phyloP scores from a whole-genome alignment of 2,797 vertebrate species.

The Catostomus latipinnis region DNA sequence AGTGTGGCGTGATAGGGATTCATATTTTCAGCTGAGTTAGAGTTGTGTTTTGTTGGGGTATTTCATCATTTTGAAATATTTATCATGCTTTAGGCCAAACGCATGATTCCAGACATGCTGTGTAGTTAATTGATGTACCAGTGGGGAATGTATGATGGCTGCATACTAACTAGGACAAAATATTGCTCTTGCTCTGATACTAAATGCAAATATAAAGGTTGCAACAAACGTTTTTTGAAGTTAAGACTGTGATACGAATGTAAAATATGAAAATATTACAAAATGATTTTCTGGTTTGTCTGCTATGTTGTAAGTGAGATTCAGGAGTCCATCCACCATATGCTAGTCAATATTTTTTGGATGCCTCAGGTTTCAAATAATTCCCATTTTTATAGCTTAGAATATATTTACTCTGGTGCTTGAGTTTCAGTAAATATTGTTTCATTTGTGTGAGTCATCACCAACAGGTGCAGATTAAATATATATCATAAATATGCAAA shows the following conservation, averaged over 20 bases:
- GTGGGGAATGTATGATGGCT: no score
- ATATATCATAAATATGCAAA: background rate
- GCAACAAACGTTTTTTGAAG: no score
- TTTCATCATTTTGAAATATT: constrained; percentile 6
- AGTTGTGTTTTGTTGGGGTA: background rate
- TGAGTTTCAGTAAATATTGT: no score
- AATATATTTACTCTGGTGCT: background rate
- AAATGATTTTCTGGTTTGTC: no score
- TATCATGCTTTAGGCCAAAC: background rate
- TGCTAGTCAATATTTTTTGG: no score
- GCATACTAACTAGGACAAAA: no score
- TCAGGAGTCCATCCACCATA: no score
- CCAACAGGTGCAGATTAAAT: background rate
- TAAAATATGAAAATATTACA: background rate
- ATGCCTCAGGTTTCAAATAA: background rate
- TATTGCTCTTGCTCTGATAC: no score
- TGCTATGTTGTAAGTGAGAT: no score
- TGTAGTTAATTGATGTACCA: background rate
- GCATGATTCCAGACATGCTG: background rate
- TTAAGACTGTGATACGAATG: background rate
- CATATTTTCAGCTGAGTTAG: background rate
- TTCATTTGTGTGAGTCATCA: background rate
- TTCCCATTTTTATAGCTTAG: background rate
- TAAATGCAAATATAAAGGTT: no score
- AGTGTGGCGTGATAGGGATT: background rate